Base-by-base conservation (phyloP, 2,113 vertebrate species). In the Peucedramus taeniatus region DNA sequence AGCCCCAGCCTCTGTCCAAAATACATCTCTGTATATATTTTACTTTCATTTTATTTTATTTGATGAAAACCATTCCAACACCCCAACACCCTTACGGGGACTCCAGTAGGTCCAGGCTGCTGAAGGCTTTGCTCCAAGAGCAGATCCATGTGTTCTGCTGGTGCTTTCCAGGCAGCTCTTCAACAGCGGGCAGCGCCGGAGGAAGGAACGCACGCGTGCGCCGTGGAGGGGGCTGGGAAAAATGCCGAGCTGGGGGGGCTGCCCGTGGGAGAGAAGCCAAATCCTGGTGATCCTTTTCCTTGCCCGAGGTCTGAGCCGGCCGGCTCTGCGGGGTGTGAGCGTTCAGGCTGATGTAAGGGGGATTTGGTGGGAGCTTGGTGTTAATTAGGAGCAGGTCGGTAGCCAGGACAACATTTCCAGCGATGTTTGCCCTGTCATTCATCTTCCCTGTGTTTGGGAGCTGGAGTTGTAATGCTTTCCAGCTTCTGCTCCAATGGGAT, bases 311-410 rank as follows among this genome's bases (percentile, higher is more conserved):
- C 70, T 10, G 44, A 84, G 78, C 64, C 0, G 11, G 79, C 69
- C 1, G 5, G 83, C 6, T 6, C 83, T 66, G 93, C 1, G 1
- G 88, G 74, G n/a, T 35, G 10, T 33, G 66, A 90, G 64, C 1
- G 3, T 82, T 75, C 9, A 35, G 80, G 74, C 78, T 86, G 75
- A 61, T 83, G 80, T 92, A 81, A 53, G 57, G 37, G 35, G 87
- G 79, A 81, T 87, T 96, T 93, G 78, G 37, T 86, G 75, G 85
- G 87, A 91, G 66, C 53, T 82, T 30, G 77, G 69, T 87, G 35
- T 89, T 94, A 94, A 95, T 94, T 86, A 95, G 79, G 82, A 95
- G 92, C 91, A 77, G 66, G 56, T 64, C 1, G 26, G 93, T 74
- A 93, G 92, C 84, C 84, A 85, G 78, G 87, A 88, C 71, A 75